Conservation (phyloP, 1,140 invertebrate genomes). For the Aporrectodea caliginosa region DNA sequence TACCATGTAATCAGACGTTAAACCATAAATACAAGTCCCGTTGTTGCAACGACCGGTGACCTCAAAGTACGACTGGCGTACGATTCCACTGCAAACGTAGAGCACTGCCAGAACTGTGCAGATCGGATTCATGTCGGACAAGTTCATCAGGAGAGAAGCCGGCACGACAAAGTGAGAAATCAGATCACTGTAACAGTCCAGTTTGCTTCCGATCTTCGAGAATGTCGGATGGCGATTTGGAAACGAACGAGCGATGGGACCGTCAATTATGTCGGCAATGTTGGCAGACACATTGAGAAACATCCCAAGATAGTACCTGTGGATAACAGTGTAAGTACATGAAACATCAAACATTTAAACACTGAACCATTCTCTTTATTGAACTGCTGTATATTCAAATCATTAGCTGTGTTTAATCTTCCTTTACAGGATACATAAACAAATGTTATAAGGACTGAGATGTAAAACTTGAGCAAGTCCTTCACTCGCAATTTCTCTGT, state of each 20-base stretch:
- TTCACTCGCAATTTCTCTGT: no score
- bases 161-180: constrained; percentile 19
- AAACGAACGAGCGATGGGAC: constrained; percentile 7
- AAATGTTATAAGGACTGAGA: no score
- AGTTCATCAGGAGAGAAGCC: constrained; percentile 18
- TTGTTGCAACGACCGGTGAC: not conserved
- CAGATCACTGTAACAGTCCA: constrained; percentile 19
- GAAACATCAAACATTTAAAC: no score
- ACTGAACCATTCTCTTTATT: no score
- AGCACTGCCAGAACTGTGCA: constrained; percentile 2
- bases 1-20: constrained; percentile 19
- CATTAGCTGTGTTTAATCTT: no score
- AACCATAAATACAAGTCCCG: not conserved
- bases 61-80: constrained; percentile 11
- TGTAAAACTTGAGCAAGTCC: no score
- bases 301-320: constrained; percentile 10
- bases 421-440: no score
- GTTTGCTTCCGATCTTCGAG: constrained; percentile 6
- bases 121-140: not conserved
- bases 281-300: not conserved
- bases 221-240: not conserved
- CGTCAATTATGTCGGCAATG: constrained; percentile 22
- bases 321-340: no score
- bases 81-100: constrained; percentile 1
- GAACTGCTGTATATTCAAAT: no score